Base-by-base conservation (phyloP, 2,113 vertebrate species). In the Microcebus griseorufus region DNA sequence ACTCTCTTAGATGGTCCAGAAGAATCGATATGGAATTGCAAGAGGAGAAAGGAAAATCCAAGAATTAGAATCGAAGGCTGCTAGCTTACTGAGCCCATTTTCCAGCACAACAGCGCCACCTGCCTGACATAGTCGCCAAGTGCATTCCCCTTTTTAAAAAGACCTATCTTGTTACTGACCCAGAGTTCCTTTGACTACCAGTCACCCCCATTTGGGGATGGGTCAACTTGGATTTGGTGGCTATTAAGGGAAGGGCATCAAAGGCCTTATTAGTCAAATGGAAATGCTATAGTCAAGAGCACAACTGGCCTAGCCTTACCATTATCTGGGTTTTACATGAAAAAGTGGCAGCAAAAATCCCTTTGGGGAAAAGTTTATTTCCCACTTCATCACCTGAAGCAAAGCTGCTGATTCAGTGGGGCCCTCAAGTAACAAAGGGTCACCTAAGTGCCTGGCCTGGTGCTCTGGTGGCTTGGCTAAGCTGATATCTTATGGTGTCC, bases 21-120 rank as follows among this genome's bases (percentile, higher is more conserved):
- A 88, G 64, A 92, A 96, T 48, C 23, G 0, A 29, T 23, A 23
- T 2, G 42, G n/a, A 69, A 11, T 85, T 92, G 9, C 58, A 81
- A 48, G 29, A 69, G 7, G 12, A 89, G 32, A 58, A 80, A 85
- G 29, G 27, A 45, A 72, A 93, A 73, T 18, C 0, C n/a, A 5
- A 62, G 5, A 51, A 32, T 62, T 16, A 3, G 2, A 53, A 12
- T 64, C n/a, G 18, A 11, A 5, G 32, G 25, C 29, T 9, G 22
- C 6, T 45, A 4, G 12, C 29, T 37, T 53, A 42, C 22, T 80
- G 29, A 80, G 29, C 27, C 34, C 32, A 51, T 45, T 91, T 88
- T 81, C 45, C 34, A 39, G 42, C 27, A 70, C 53, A 72, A 95
- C 60, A 95, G 53, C n/a, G 42, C 93, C 83, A 78, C 45, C 95